phyloP scores from a whole-genome alignment of 2,888 invertebrate genomes.

The Erebia epiphron region DNA sequence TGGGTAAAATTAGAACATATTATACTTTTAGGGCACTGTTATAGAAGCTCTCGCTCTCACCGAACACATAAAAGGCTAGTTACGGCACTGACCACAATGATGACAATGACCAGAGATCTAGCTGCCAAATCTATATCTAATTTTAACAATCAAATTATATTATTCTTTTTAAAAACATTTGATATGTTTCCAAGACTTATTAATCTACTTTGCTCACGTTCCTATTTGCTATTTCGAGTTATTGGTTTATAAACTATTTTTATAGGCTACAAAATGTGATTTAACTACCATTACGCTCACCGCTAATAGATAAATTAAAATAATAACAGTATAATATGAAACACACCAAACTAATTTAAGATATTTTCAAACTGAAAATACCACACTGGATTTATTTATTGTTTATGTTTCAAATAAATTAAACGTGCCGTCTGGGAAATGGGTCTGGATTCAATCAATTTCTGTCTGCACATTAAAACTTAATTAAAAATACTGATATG shows the following conservation, averaged over 20 bases:
- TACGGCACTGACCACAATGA: too few relatives aligned
- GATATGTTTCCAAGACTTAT: background rate
- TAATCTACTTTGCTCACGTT: background rate
- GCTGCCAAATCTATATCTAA: background rate
- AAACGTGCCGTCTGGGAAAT: background rate
- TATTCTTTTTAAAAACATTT: background rate
- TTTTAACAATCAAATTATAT: background rate
- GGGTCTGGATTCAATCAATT: background rate
- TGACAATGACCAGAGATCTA: too few relatives aligned
- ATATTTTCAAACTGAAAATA: background rate
- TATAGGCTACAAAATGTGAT: background rate
- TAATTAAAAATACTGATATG: background rate
- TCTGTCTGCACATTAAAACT: background rate
- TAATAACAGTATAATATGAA: background rate
- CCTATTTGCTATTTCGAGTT: background rate
- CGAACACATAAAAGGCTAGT: too few relatives aligned
- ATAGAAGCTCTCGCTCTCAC: too few relatives aligned
- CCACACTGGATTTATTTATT: background rate
- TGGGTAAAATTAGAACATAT: too few relatives aligned
- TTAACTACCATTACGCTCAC: background rate
- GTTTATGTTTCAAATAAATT: background rate
- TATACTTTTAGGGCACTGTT: too few relatives aligned
- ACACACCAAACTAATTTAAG: background rate
- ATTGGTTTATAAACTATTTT: conserved; percentile 1
- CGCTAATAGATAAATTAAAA: background rate